Evolutionary conservation across 2,888 invertebrate genomes (phyloP).

Genomic region (Rhyacophila evoluta): DNA sequence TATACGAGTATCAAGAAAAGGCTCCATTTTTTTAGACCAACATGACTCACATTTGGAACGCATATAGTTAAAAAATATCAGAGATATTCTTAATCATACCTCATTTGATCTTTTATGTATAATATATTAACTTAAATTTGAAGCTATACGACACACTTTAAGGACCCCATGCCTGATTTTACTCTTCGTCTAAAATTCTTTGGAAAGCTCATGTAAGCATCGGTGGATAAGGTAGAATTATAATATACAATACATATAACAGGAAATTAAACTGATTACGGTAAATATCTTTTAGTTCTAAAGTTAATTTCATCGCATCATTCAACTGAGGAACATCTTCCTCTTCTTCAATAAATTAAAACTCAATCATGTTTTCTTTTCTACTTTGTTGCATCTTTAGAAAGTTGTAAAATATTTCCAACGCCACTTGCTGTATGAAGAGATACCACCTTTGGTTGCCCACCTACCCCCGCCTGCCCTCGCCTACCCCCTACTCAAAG

Average conservation of each 20-base stretch:
- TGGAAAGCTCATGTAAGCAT: neutral
- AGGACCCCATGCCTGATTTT: too few relatives aligned
- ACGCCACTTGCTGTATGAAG: slow-evolving; percentile 29
- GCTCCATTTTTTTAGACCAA: too few relatives aligned
- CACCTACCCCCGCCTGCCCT: slow-evolving; percentile 28
- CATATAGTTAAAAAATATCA: too few relatives aligned
- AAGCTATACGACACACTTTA: too few relatives aligned
- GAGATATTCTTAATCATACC: too few relatives aligned
- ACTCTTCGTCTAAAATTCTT: too few relatives aligned
- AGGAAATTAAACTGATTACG: neutral
- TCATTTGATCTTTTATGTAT: too few relatives aligned
- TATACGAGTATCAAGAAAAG: too few relatives aligned
- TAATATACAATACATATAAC: too few relatives aligned
- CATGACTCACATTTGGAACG: too few relatives aligned
- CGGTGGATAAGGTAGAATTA: neutral
- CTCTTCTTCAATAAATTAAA: neutral
- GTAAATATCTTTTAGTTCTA: neutral
- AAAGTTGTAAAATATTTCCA: slow-evolving; percentile 41
- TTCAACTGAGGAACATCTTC: too few relatives aligned
- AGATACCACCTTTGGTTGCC: neutral
- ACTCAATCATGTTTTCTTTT: slow-evolving; percentile 10
- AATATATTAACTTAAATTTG: too few relatives aligned
- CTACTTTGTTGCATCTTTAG: slow-evolving; percentile 2
- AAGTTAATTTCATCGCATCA: neutral
- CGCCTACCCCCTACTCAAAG: slow-evolving; percentile 53